phyloP scores from a whole-genome alignment of 2,113 vertebrate species.

The Anguilla rostrata region DNA sequence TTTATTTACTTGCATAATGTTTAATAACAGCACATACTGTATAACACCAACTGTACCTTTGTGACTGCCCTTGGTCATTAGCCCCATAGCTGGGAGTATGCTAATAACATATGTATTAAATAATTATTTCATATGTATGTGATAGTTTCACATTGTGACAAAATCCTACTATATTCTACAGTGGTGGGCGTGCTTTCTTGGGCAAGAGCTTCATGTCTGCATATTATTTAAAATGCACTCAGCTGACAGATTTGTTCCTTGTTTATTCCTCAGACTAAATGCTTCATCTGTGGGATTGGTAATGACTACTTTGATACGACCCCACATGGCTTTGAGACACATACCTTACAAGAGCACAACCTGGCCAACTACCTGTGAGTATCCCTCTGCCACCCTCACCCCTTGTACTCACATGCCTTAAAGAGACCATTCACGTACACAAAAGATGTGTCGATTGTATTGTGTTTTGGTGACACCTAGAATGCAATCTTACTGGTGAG shows the following conservation, averaged over 20 bases:
- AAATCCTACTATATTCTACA: neutral
- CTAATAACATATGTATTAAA: too few relatives aligned
- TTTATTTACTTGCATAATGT: neutral
- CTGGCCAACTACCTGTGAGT: constrained; percentile 98
- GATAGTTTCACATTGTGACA: neutral
- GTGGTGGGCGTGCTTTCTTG: neutral
- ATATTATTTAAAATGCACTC: constrained; percentile 5
- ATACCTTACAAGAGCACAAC: constrained; percentile 98
- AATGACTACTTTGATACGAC: constrained; percentile 98
- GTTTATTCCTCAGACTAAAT: constrained; percentile 84
- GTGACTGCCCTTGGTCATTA: neutral
- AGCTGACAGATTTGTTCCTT: constrained; percentile 16
- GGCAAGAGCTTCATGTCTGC: neutral
- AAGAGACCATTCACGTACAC: neutral
- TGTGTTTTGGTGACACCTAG: neutral
- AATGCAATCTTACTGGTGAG: too few relatives aligned
- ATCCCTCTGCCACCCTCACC: constrained; percentile 17
- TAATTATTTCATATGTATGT: too few relatives aligned
- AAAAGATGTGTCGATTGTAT: neutral
- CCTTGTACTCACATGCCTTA: neutral
- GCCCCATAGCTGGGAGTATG: too few relatives aligned
- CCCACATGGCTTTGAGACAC: constrained; percentile 96
- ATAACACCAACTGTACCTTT: neutral
- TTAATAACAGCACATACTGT: neutral
- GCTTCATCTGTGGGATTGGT: constrained; percentile 98